Base-by-base conservation (phyloP, 2,797 vertebrate genomes). In the Cyclura pinguis region DNA sequence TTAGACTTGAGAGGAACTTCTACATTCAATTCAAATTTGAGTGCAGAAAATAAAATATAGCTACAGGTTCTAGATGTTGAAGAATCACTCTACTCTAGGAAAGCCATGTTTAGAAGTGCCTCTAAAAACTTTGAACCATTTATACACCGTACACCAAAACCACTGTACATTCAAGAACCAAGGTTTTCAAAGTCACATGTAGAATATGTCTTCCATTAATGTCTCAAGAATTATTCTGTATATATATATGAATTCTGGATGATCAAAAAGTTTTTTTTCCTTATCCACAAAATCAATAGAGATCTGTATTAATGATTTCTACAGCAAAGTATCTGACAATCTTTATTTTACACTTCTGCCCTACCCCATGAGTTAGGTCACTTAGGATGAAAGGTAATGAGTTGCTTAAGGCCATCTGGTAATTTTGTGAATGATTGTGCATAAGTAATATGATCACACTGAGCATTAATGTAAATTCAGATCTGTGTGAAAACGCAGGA, bases 391-490 rank as follows among this genome's bases (percentile, higher is more conserved):
- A 18, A 85, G 83, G 69, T 72, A 85, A 74, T 80, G 78, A 52
- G 32, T 87, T 86, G 67, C 67, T 82, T 81, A 73, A 87, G 80
- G 89, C 55, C 35, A 83, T 29, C 32, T 62, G 47, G 59, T 52
- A 90, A 87, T 82, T 82, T 12, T 72, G 55, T 86, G 77, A 86
- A 86, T 74, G 38, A 14, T 32, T 86, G 62, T 82, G 67, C 84
- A 90, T 20, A 86, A 64, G 67, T 52, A 86, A 50, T 78, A 80
- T 64, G 82, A 86, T 90, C 52, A 59, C 42, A 47, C 32, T n/a
- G 14, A 35, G 89, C 67, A 81, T 81, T 73, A 81, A 86, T 86
- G 77, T 76, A 64, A 73, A 82, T 67, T 73, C 76, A 55, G 67
- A 74, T 81, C 38, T 62, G 57, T 62, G 32, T 86, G 78, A 90